Evolutionary conservation across 2,888 invertebrate genomes (phyloP).

Genomic region (Sylvicola cinctus): DNA sequence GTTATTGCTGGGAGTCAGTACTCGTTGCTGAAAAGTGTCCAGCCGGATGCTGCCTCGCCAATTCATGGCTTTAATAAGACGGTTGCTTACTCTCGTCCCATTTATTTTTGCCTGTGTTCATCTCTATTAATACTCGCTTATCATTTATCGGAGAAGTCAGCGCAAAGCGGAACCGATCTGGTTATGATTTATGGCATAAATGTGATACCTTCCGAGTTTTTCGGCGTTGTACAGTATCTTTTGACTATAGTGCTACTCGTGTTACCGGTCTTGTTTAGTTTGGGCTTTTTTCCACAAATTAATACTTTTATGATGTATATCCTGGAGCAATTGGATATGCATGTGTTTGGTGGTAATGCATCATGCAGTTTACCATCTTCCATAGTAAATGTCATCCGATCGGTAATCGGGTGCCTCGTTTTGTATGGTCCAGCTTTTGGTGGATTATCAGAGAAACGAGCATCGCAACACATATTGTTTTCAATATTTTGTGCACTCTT

Average conservation of each 20-base stretch:
- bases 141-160: constrained; percentile 15
- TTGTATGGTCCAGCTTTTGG: constrained; percentile 78
- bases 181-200: background rate
- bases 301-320: constrained; percentile 93
- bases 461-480: constrained; percentile 78
- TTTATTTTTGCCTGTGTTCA: constrained; percentile 77
- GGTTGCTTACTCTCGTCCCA: constrained; percentile 81
- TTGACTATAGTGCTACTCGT: constrained; percentile 63
- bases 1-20: constrained; percentile 98
- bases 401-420: constrained; percentile 54
- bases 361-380: constrained; percentile 68
- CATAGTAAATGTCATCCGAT: constrained; percentile 61
- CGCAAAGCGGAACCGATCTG: background rate
- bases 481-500: constrained; percentile 85
- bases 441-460: constrained; percentile 61
- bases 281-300: constrained; percentile 91
- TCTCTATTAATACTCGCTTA: constrained; percentile 30
- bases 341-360: constrained; percentile 74
- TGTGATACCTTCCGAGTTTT: constrained; percentile 33
- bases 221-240: constrained; percentile 47
- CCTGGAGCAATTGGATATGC: constrained; percentile 89
- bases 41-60: constrained; percentile 96
- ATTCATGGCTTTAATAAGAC: constrained; percentile 94
- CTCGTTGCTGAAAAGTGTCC: constrained; percentile 89
- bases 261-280: constrained; percentile 84